Evolutionary conservation across 92 coral and sea anemone species (phyloP).

Genomic region (Zoanthus gigantus): DNA sequence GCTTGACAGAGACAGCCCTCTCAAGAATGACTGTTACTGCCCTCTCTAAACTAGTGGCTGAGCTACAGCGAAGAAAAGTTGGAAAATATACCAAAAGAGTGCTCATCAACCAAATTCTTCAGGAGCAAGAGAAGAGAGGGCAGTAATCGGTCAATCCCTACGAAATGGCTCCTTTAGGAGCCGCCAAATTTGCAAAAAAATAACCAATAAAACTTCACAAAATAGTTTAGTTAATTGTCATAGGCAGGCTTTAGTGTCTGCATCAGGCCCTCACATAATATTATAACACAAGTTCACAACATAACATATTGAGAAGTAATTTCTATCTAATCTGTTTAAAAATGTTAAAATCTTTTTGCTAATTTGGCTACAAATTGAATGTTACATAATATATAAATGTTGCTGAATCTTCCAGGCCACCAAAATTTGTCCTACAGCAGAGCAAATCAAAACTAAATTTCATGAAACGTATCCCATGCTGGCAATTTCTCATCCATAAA

Average conservation of each 20-base stretch:
- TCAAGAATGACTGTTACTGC: neutral
- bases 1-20: neutral
- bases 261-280: constrained; percentile 5
- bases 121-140: constrained; percentile 1
- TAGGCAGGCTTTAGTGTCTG: constrained; percentile 13
- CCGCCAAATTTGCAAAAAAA: constrained; percentile 25
- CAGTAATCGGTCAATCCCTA: neutral
- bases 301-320: constrained; percentile 10
- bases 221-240: neutral
- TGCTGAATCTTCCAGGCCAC: neutral
- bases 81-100: neutral
- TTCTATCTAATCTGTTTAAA: constrained; percentile 3
- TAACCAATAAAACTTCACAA: constrained; percentile 7
- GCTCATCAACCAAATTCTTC: constrained; percentile 6
- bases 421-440: neutral
- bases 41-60: neutral
- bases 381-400: neutral
- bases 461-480: neutral
- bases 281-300: constrained; percentile 7
- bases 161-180: constrained; percentile 4
- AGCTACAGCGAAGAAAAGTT: neutral
- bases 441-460: neutral
- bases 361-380: neutral
- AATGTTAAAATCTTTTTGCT: neutral
- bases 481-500: neutral